Base-by-base conservation (phyloP, 1,140 invertebrate genomes). In the Halesus radiatus region DNA sequence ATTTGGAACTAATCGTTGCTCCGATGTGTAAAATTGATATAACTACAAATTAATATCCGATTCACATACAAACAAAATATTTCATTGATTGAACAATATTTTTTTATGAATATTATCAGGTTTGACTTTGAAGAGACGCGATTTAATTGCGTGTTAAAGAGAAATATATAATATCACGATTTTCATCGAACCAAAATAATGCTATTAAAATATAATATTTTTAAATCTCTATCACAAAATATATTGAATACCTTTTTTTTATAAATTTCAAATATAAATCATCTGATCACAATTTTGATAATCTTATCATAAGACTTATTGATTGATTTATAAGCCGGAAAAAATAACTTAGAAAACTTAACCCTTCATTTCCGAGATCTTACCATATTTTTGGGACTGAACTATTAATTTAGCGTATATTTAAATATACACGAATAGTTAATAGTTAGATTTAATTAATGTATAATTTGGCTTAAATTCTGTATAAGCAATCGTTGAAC, bases 281-380 rank as follows among this genome's bases (percentile, higher is more conserved):
- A 13, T 60, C 56, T 60, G 8, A 60, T 60, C 56, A 60, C 56
- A 60, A 60, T 23, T 60, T 60, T 45, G 37, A 45, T 45, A 23
- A 22, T 29, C 32, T 66, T 29, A 66, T 66, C 62, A 66, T 66
- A 66, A 66, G 62, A 66, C 29, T 66, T 66, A 66, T 29, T 26
- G 62, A 66, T 66, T 66, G 62, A 66, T 66, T 66, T 66, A 66
- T 60, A 60, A 60, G 56, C 23, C 56, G 23, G 18, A 22, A 60
- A 60, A 23, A 66, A 66, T 66, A 26, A 29, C 26, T 16, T 29
- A 22, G 16, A 66, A 66, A 66, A 66, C 62, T 10, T n/a, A 66
- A 66, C 62, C 62, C 62, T 66, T 66, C 22, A 66, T 16, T 66
- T 32, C 62, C 23, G 62, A 66, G 22, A 66, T 15, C 29, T 32